Evolutionary conservation across 2,888 invertebrate species (phyloP), one percentile per base, ranked within the genome.

Genomic region (Anagyrus pseudococci): DNA sequence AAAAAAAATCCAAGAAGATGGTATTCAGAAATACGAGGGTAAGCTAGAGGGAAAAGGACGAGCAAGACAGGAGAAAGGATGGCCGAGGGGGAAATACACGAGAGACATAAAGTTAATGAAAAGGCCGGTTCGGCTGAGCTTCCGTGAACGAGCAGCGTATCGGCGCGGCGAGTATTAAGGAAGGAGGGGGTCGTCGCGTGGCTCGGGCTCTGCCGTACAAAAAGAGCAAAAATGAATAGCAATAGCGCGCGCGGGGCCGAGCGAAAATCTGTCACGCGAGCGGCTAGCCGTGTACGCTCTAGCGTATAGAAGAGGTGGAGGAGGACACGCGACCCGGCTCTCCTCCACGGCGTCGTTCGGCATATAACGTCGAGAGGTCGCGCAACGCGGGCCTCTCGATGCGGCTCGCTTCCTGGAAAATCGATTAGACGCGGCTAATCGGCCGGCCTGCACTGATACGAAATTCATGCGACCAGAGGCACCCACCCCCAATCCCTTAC

Each of bases 381-480:
- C 6, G 29, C 29, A 29, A 10, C 6, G 29, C 13, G 8, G 13
- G 17, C 20, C 20, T 13, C 47, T 40, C 37, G 54, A 54, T 56
- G 22, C n/a, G n/a, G n/a, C n/a, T n/a, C n/a, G n/a, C 33, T 67
- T 67, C 66, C 37, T 19, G 66, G 68, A 62, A 69, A 70, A 72
- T 70, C 71, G 72, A 73, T 69, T 66, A 68, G 58, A 25, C 59
- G 67, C 66, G 40, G 26, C 54, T 59, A 59, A 64, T 59, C 52
- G 59, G 55, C 17, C 55, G 43, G 17, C 41, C 33, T 41, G 59
- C 52, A 13, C 23, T 43, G 58, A 58, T 49, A 49, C 49, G 49
- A 19, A 58, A 49, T 49, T 29, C 58, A 49, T 26, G 17, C 37
- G 7, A 66, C 64, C 22, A 37, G 40, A 19, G 29, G n/a, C n/a